phyloP scores from a whole-genome alignment of 2,888 invertebrate species.

The Stenolophus ochropezus region DNA sequence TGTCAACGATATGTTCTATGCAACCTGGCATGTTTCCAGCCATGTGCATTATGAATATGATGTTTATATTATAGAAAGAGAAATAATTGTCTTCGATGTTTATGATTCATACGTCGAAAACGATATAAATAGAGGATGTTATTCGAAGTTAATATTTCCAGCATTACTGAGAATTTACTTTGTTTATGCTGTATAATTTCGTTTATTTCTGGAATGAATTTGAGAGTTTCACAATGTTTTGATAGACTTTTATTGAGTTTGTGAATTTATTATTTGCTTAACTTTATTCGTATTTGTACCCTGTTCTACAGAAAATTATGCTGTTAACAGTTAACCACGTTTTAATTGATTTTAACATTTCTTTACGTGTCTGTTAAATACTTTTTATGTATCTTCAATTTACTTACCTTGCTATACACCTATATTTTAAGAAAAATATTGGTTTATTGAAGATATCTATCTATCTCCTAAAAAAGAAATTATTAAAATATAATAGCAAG shows the following conservation, averaged over 20 bases:
- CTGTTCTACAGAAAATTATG: too few species aligned
- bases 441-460: too few species aligned
- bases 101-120: slow-evolving; percentile 46
- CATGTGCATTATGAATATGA: slow-evolving; percentile 9
- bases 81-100: slow-evolving; percentile 50
- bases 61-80: slow-evolving; percentile 54
- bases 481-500: too few species aligned
- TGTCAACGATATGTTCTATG: slow-evolving; percentile 49
- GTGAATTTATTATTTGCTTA: neutral
- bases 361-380: too few species aligned
- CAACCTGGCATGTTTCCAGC: slow-evolving; percentile 30
- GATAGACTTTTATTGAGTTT: slow-evolving; percentile 2
- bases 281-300: neutral
- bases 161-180: slow-evolving; percentile 24
- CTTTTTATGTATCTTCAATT: too few species aligned
- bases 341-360: too few species aligned
- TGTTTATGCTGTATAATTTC: slow-evolving; percentile 33
- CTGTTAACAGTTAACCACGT: too few species aligned
- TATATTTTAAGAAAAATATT: too few species aligned
- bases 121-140: slow-evolving; percentile 29
- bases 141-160: slow-evolving; percentile 43
- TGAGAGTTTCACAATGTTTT: slow-evolving; percentile 14
- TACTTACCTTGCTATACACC: too few species aligned
- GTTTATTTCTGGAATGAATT: slow-evolving; percentile 13
- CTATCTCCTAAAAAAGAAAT: too few species aligned